phyloP scores from a whole-genome alignment of 1,140 invertebrate species.

The Drosophila obscura region DNA sequence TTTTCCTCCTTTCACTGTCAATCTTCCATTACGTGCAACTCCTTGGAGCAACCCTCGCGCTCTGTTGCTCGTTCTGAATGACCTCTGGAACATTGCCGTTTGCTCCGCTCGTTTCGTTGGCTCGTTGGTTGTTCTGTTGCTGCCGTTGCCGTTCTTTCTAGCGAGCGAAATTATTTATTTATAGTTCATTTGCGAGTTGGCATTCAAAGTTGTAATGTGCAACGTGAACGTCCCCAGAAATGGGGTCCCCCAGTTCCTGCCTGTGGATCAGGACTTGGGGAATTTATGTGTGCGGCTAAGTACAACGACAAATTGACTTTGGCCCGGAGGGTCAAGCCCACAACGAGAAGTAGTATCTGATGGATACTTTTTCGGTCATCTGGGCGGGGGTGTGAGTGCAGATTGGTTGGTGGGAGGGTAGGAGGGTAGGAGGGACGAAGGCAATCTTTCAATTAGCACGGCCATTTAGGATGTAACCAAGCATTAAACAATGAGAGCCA shows the following conservation, averaged over 20 bases:
- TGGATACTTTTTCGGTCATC: slow-evolving; percentile 24
- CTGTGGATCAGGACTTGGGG: slow-evolving; percentile 10
- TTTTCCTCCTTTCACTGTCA: no score
- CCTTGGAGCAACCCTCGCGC: neutral
- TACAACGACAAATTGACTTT: slow-evolving; percentile 65
- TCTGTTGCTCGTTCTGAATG: slow-evolving; percentile 7
- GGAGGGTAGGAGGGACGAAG: neutral
- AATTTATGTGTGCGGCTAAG: slow-evolving; percentile 58
- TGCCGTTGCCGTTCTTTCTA: slow-evolving; percentile 35
- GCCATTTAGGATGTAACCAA: slow-evolving; percentile 51
- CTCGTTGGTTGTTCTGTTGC: slow-evolving; percentile 9
- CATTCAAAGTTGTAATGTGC: slow-evolving; percentile 71
- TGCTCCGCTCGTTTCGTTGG: slow-evolving; percentile 36
- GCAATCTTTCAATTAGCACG: slow-evolving; percentile 65
- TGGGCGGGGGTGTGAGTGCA: no score
- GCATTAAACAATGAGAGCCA: slow-evolving; percentile 53
- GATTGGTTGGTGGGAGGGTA: neutral
- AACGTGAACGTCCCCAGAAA: slow-evolving; percentile 14
- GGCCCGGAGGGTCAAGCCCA: slow-evolving; percentile 12
- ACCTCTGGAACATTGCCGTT: slow-evolving; percentile 28
- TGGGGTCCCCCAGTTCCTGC: slow-evolving; percentile 8
- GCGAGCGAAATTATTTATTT: slow-evolving; percentile 78
- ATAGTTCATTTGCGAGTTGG: slow-evolving; percentile 77
- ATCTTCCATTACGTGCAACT: no score
- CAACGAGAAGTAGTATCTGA: slow-evolving; percentile 1